These are phyloP conservation scores for Drosophila macrospina DNA, from an alignment of 2,888 invertebrate genomes.

Conservation along the genomic window DNA sequence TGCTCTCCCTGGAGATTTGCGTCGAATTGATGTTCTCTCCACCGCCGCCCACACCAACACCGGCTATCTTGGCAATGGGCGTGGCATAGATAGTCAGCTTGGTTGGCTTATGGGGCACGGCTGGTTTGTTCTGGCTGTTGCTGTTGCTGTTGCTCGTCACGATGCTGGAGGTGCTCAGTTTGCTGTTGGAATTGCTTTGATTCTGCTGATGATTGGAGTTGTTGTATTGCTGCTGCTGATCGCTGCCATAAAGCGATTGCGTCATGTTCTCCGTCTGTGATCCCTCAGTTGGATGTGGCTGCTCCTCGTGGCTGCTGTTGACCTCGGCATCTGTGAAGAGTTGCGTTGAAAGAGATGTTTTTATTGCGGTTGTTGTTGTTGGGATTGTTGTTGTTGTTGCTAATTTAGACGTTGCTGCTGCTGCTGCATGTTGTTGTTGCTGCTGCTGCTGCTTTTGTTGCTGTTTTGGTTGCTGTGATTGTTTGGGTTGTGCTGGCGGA, in stretches of 20 bases:
- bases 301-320: constrained; percentile 24
- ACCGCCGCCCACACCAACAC: constrained; percentile 51
- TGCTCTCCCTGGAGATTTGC: constrained; percentile 87
- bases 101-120: constrained; percentile 89
- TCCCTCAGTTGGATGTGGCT: constrained; percentile 2
- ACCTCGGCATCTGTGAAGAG: constrained; percentile 81
- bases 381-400: constrained; percentile 19
- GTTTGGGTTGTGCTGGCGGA: constrained; percentile 73
- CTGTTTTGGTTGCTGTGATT: constrained; percentile 17
- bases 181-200: constrained; percentile 47
- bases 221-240: constrained; percentile 50
- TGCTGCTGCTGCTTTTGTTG: constrained; percentile 42
- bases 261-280: constrained; percentile 67
- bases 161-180: constrained; percentile 49
- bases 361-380: constrained; percentile 53
- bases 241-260: constrained; percentile 71
- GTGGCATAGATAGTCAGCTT: constrained; percentile 91
- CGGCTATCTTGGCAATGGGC: constrained; percentile 86
- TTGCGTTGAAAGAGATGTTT: constrained; percentile 84
- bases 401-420: constrained; percentile 37
- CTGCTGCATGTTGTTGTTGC: constrained; percentile 26
- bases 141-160: constrained; percentile 32
- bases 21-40: constrained; percentile 85
- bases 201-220: constrained; percentile 49
- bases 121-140: constrained; percentile 87